phyloP scores from a whole-genome alignment of 2,888 invertebrate species.

The Phengaris alcon region DNA sequence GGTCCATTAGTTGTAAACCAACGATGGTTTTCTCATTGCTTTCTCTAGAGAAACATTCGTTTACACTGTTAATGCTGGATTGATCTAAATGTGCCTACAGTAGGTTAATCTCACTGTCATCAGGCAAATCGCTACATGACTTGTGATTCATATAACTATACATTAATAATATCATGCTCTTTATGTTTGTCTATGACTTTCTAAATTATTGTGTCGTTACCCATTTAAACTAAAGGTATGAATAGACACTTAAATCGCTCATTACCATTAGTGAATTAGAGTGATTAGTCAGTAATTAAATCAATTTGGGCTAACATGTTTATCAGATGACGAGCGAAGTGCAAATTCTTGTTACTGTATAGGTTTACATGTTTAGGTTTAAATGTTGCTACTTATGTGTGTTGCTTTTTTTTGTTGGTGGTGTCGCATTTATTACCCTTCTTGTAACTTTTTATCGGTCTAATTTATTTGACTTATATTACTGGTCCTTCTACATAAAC shows the following conservation, averaged over 20 bases:
- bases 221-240: not conserved
- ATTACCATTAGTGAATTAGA: slow-evolving; percentile 6
- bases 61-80: slow-evolving; percentile 2
- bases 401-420: no score
- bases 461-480: no score
- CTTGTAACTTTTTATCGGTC: no score
- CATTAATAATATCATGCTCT: slow-evolving; percentile 11
- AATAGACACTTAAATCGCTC: slow-evolving; percentile 3
- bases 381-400: not conserved
- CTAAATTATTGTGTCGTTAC: not conserved
- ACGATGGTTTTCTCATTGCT: slow-evolving; percentile 13
- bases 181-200: slow-evolving; percentile 22
- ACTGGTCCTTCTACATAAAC: no score
- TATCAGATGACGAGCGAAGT: slow-evolving; percentile 5
- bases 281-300: not conserved
- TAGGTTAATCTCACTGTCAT: slow-evolving; percentile 27
- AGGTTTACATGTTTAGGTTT: not conserved
- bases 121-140: slow-evolving; percentile 19
- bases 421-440: no score
- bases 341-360: not conserved
- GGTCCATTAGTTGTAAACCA: slow-evolving; percentile 7
- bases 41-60: slow-evolving; percentile 22
- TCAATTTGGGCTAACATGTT: not conserved
- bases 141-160: slow-evolving; percentile 6
- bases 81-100: slow-evolving; percentile 18